Percentiles rank a stretch among this genome's conserved stretches.
These are phyloP conservation scores for Heloderma charlesbogerti DNA, from an alignment of 2,113 vertebrate species.

Conservation along the genomic window DNA sequence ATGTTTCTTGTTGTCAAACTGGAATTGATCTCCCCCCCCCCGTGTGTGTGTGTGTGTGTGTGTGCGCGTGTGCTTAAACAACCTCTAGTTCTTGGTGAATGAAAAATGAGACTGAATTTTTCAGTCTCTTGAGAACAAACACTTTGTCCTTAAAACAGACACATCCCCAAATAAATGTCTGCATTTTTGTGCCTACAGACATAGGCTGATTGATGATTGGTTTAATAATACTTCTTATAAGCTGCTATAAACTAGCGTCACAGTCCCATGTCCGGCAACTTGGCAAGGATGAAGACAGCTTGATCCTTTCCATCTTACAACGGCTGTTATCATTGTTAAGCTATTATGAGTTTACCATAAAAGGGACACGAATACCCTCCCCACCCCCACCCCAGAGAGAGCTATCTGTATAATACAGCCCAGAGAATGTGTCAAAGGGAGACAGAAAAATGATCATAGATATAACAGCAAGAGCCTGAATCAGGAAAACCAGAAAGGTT, in stretches of 20 bases:
- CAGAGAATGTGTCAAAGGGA: neutral
- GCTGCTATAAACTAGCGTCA: slow-evolving; percentile 45
- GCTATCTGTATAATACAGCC: slow-evolving; percentile 11
- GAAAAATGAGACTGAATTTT: neutral
- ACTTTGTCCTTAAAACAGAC: neutral
- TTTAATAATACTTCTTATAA: slow-evolving; percentile 48
- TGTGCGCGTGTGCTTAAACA: neutral
- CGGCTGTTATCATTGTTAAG: slow-evolving; percentile 3
- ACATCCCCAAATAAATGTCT: slow-evolving; percentile 4
- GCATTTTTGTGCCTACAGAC: slow-evolving; percentile 2
- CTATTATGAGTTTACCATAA: slow-evolving; percentile 36
- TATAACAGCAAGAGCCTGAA: neutral
- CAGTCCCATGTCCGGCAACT: slow-evolving; percentile 15
- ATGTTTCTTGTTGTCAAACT: neutral
- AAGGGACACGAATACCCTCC: slow-evolving; percentile 26
- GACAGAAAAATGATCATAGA: neutral
- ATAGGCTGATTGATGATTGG: slow-evolving; percentile 36
- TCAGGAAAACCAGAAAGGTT: neutral
- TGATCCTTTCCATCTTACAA: neutral
- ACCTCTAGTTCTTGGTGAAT: neutral
- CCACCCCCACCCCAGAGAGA: slow-evolving; percentile 28
- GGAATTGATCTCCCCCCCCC: neutral
- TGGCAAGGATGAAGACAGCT: slow-evolving; percentile 34
- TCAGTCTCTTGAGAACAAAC: slow-evolving; percentile 37
- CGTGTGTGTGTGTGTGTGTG: too few species aligned